Percentiles rank a stretch among this genome's conserved stretches.
phyloP scores from a whole-genome alignment of 2,797 vertebrate genomes.

The Amazona finschi region DNA sequence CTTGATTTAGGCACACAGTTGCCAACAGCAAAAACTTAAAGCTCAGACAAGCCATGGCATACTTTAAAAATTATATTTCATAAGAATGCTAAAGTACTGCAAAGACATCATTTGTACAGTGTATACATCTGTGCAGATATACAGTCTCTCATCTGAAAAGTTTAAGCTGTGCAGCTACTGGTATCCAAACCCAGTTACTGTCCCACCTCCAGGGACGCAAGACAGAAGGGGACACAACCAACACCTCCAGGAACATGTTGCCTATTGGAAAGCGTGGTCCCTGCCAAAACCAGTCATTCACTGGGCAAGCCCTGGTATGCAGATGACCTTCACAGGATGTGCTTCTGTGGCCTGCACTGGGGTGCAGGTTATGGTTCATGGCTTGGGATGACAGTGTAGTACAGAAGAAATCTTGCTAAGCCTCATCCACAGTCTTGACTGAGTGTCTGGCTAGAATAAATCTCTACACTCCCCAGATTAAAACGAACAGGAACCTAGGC shows the following conservation, averaged over 20 bases:
- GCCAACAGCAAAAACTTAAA: not conserved
- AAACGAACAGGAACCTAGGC: not conserved
- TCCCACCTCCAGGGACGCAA: not conserved
- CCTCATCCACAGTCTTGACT: not conserved
- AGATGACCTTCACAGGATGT: fast-evolving
- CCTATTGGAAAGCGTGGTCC: fast-evolving
- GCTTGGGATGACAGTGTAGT: not conserved
- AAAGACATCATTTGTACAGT: not conserved
- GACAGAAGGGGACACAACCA: not conserved
- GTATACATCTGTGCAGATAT: not conserved
- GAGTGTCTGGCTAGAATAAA: not conserved
- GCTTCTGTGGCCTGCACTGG: not conserved
- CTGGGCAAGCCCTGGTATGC: not conserved
- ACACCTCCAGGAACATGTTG: fast-evolving
- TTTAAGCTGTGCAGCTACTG: not conserved
- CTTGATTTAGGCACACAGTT: not conserved
- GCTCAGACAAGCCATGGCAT: not conserved
- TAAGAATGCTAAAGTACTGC: not conserved
- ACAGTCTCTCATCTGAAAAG: not conserved
- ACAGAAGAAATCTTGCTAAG: not conserved
- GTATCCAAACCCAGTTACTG: not conserved
- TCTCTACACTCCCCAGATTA: not conserved
- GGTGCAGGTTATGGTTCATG: not conserved
- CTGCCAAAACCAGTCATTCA: no score
- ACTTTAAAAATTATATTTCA: not conserved